Base-by-base conservation (phyloP, 2,797 vertebrate genomes). In the Oreonectes daqikongensis region DNA sequence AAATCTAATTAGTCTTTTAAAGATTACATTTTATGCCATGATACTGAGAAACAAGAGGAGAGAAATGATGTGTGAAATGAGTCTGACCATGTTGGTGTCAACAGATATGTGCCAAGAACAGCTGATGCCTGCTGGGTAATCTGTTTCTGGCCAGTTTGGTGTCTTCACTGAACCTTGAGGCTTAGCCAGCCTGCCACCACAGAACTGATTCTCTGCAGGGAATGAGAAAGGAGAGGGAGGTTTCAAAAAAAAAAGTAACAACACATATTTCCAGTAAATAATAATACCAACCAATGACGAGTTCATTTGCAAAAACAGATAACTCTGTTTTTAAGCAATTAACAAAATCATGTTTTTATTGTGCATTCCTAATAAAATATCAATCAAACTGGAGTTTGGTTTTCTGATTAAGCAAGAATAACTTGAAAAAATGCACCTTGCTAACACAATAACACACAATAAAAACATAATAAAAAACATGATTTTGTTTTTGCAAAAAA, bases 101-200 rank as follows among this genome's bases (percentile, higher is more conserved):
- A 94, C 95, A 0, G 94, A 88, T 86, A 97, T 95, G 87, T 96
- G 94, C 96, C 96, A 97, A 77, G 95, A 96, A 84, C 96, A 97
- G 90, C 95, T 97, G 93, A 96, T 94, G 80, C 96, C 95, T 61
- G 95, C 90, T 61, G 96, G 96, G 84, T 98, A 98, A 85, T 97
- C 89, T 0, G 92, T 90, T 78, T 96, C 93, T 0, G 96, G 96
- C 96, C 96, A 97, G 89, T 97, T 97, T 64, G 94, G 96, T 1
- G 95, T 96, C 85, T 93, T 94, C 83, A 97, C 86, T 0, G 93
- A 94, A 32, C 96, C 96, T 75, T 96, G 93, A 0, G 86, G 50
- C 86, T 96, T 96, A 71, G 93, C 95, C 77, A 97, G 86, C 61
- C 93, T 92, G 30, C 96, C 96, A 75, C 96, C 96, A 61, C 96